Percentiles rank a stretch among this genome's conserved stretches.
These are phyloP conservation scores for Epinephelus malabaricus DNA, from an alignment of 2,797 vertebrate species.

Conservation along the genomic window DNA sequence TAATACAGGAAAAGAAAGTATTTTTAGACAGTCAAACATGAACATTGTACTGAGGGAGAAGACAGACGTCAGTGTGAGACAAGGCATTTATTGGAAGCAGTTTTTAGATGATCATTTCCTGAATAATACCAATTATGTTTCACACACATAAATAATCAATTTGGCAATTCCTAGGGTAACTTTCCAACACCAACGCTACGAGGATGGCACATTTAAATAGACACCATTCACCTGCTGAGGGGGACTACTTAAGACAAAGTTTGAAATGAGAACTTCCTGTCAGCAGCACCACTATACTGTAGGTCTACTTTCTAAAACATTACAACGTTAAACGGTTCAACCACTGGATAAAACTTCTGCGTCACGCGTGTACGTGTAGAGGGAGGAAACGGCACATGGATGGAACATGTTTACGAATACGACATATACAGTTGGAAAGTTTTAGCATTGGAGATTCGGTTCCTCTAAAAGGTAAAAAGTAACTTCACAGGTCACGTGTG, in stretches of 20 bases:
- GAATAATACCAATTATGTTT: conserved; percentile 47
- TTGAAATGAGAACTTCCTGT: conserved; percentile 36
- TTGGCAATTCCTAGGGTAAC: conserved; percentile 48
- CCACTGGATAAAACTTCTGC: conserved; percentile 42
- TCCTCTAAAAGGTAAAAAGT: conserved; percentile 60
- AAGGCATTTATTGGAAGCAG: conserved; percentile 65
- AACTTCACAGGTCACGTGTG: conserved; percentile 42
- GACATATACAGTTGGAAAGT: conserved; percentile 31
- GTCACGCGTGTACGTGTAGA: conserved; percentile 18
- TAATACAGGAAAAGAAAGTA: background rate
- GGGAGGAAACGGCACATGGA: conserved; percentile 22
- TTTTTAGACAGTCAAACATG: background rate
- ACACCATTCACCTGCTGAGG: conserved; percentile 42
- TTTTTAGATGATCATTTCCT: conserved; percentile 36
- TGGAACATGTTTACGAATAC: conserved; percentile 44
- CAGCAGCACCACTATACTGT: conserved; percentile 25
- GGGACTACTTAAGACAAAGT: conserved; percentile 33
- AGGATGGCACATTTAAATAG: conserved; percentile 70
- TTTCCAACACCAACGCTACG: conserved; percentile 52
- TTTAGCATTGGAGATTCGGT: conserved; percentile 14
- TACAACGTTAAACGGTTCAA: conserved; percentile 20
- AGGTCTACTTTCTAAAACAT: conserved; percentile 57
- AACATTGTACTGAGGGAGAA: conserved; percentile 9
- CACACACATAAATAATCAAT: conserved; percentile 54
- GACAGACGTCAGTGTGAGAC: conserved; percentile 37